Conservation (phyloP, 2,797 vertebrate genomes). For the Acrossocheilus fasciatus region DNA sequence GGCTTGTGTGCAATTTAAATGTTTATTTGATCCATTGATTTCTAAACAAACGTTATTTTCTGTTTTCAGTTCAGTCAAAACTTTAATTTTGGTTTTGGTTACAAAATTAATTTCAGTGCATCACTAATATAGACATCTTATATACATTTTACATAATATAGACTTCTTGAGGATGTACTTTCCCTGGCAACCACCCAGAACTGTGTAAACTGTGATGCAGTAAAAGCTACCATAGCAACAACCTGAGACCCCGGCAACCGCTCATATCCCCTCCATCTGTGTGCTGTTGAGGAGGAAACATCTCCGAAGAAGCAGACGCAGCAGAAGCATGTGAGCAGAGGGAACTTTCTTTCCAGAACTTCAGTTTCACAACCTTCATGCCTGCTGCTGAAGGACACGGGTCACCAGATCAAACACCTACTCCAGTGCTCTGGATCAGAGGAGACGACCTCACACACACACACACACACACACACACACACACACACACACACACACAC, state of each 20-base stretch:
- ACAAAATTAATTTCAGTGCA: not conserved
- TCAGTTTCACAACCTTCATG: conserved; percentile 53
- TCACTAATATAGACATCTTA: not conserved
- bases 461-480: not conserved
- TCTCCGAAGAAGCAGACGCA: not conserved
- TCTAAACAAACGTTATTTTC: not conserved
- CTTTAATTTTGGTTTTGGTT: not conserved
- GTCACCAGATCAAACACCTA: conserved; percentile 53
- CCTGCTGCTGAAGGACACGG: conserved; percentile 17
- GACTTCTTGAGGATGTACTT: not conserved
- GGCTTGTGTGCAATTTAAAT: not conserved
- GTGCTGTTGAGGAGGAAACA: not conserved
- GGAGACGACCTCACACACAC: conserved; percentile 2
- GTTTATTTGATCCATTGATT: not conserved
- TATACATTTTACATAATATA: not conserved
- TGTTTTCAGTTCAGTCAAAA: not conserved
- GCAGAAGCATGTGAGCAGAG: not conserved
- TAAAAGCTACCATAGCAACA: not conserved
- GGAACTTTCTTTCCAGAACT: not conserved
- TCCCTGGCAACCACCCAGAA: not conserved
- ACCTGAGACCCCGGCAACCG: not conserved
- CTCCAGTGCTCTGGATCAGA: conserved; percentile 50
- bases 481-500: not conserved
- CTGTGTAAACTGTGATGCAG: not conserved
- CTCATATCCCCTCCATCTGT: not conserved